Evolutionary conservation across 1,140 invertebrate species (phyloP), one percentile per base, ranked within the genome.

Genomic region (Drosophila paulistorum): DNA sequence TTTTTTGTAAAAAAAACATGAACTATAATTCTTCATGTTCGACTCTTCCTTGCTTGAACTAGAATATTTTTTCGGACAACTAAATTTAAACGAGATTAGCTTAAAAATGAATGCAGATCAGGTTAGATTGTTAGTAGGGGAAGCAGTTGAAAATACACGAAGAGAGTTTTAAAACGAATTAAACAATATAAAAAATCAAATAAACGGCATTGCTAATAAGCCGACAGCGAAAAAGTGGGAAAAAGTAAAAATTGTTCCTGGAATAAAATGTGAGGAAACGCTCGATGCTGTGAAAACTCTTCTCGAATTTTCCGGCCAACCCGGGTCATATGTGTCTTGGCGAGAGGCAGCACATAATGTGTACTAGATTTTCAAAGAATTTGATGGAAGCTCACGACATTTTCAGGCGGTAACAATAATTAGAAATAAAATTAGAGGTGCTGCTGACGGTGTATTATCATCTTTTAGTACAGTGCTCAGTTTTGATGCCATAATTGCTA

Each of bases 201-300:
- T 45, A 30, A 42, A 42, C 13, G 42, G 42, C n/a, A 45, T 45
- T 7, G 1, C 10, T 45, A 45, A 45, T 45, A n/a, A 45, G 14
- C 42, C 42, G 42, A 14, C 42, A 45, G 42, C 42, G 13, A 41
- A 42, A 42, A 45, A 45, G n/a, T 45, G 42, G 42, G 42, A 45
- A 14, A 45, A 45, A 14, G 35, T 42, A 3, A 65, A 54, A 55
- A 55, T 55, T 30, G 33, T 48, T 17, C 61, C 41, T 6, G 41
- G 26, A 48, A 17, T 62, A 30, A 11, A 14, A 14, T 63, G 61
- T 14, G 61, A 63, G 13, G 26, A 63, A 30, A n/a, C 61, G 13
- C 26, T 63, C 10, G 61, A 30, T 33, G 13, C 45, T 23, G 42
- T 48, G 10, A 63, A 62, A 62, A n/a, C 39, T 41, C 42, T 62